These are phyloP conservation scores for Manduca sexta DNA, from an alignment of 1,140 invertebrate genomes.

Conservation along the genomic window DNA sequence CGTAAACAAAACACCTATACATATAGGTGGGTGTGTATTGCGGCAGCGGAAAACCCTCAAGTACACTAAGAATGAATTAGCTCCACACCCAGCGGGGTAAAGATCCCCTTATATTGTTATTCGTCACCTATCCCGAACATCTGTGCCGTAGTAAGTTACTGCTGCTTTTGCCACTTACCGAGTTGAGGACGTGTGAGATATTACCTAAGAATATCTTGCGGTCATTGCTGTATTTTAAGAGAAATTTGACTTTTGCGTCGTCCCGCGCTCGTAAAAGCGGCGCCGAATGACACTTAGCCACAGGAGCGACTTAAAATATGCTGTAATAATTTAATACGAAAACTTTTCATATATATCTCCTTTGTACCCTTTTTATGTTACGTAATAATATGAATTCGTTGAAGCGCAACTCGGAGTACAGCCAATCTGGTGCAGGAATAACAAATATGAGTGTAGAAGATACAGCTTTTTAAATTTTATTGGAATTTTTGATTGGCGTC, in stretches of 20 bases:
- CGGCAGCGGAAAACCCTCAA: not conserved
- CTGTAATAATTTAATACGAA: too few relatives aligned
- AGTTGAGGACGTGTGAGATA: constrained; percentile 4
- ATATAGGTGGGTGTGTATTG: not conserved
- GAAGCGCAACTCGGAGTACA: too few relatives aligned
- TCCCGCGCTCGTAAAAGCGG: too few relatives aligned
- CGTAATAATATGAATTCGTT: too few relatives aligned
- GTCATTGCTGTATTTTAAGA: constrained; percentile 4
- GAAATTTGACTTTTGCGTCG: constrained; percentile 2
- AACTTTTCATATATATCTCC: too few relatives aligned
- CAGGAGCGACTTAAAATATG: too few relatives aligned
- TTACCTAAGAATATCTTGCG: constrained; percentile 4
- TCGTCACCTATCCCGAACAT: constrained; percentile 19
- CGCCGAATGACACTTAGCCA: too few relatives aligned
- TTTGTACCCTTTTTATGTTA: too few relatives aligned
- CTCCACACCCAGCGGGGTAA: not conserved
- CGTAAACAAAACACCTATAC: not conserved
- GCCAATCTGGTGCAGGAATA: too few relatives aligned
- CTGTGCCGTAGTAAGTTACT: constrained; percentile 16
- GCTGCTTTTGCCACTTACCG: constrained; percentile 1
- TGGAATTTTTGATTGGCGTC: too few relatives aligned
- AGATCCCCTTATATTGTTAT: constrained; percentile 7
- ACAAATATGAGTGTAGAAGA: too few relatives aligned
- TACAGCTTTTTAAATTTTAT: too few relatives aligned
- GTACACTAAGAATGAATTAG: constrained; percentile 3